Percentiles rank a stretch among this genome's conserved stretches.
phyloP scores from a whole-genome alignment of 2,797 vertebrate species.

The Crocidura indochinensis region DNA sequence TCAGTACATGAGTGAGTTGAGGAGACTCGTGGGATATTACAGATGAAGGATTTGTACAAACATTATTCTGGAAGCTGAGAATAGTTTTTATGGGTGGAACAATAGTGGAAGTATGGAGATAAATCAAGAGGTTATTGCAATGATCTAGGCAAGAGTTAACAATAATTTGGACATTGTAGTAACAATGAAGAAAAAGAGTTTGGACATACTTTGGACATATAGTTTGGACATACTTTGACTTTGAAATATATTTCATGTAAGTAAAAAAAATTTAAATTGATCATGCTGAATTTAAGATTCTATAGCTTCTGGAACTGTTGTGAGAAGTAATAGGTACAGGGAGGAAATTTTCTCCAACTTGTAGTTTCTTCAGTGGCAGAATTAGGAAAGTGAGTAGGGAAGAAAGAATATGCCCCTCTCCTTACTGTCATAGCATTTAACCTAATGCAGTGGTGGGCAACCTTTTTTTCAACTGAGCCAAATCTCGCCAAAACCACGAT shows the following conservation, averaged over 20 bases:
- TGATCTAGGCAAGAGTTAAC: not conserved
- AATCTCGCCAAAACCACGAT: no score
- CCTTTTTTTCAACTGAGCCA: no score
- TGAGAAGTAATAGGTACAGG: not conserved
- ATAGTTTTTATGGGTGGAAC: not conserved
- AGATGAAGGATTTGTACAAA: not conserved
- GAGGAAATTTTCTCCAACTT: not conserved
- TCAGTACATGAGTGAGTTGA: not conserved
- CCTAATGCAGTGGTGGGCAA: no score
- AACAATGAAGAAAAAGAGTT: not conserved
- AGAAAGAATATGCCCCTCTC: not conserved
- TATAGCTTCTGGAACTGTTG: not conserved
- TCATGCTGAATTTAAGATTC: constrained; percentile 26
- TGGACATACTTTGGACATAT: no score
- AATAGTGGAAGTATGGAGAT: not conserved
- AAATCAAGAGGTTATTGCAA: not conserved
- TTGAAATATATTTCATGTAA: constrained; percentile 2
- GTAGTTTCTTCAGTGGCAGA: not conserved
- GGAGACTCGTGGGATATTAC: not conserved
- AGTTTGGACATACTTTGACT: constrained; percentile 4
- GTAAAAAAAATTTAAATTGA: not conserved
- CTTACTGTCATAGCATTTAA: not conserved
- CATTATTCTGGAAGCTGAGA: not conserved
- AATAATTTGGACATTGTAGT: not conserved
- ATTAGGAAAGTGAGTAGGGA: not conserved